Evolutionary conservation across 2,888 invertebrate species (phyloP).

Genomic region (Bombyx huttoni): DNA sequence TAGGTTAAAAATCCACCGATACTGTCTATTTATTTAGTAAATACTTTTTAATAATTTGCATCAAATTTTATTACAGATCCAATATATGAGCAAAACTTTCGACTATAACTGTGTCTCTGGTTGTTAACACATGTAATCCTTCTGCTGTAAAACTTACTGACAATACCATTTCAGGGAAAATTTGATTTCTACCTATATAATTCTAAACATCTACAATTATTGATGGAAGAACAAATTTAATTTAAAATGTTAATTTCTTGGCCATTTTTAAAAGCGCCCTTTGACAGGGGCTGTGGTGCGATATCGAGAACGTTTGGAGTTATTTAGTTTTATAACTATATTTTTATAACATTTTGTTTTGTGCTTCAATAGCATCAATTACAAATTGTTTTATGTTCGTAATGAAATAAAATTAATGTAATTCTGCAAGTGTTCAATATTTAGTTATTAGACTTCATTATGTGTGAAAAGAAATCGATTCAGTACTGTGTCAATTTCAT

Average conservation of each 20-base stretch:
- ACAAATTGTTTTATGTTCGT: background rate
- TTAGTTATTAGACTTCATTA: background rate
- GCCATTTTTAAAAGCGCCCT: constrained; percentile 25
- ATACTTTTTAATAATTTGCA: background rate
- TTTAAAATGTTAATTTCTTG: background rate
- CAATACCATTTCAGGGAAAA: background rate
- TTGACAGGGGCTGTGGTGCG: constrained; percentile 42
- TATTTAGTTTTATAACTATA: constrained; percentile 54
- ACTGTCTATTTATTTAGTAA: background rate
- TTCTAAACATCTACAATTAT: background rate
- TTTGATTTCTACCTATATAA: background rate
- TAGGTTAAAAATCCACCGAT: background rate
- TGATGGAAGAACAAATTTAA: background rate
- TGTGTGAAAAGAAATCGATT: background rate
- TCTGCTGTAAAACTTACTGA: background rate
- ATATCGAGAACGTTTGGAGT: constrained; percentile 34
- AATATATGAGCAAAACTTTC: no score
- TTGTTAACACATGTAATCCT: no score
- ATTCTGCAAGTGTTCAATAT: background rate
- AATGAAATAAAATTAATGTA: background rate
- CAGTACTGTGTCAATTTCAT: background rate
- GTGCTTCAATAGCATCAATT: constrained; percentile 44
- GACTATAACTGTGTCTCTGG: no score
- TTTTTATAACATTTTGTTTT: constrained; percentile 39
- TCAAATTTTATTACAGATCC: background rate